Conservation (phyloP, 2,113 vertebrate species). For the Proterorhinus semilunaris region DNA sequence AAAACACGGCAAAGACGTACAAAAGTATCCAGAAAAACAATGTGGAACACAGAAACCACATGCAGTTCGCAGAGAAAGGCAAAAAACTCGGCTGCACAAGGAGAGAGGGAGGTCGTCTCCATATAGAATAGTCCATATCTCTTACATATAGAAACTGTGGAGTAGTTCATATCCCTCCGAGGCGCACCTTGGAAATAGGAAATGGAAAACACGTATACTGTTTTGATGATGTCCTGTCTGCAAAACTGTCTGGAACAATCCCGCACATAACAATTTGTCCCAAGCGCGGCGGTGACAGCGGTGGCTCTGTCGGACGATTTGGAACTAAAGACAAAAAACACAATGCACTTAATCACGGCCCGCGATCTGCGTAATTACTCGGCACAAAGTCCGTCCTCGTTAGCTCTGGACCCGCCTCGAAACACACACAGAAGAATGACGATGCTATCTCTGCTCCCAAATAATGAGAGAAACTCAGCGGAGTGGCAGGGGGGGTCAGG, state of each 20-base stretch:
- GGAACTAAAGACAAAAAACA: background rate
- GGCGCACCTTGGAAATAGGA: too few species aligned
- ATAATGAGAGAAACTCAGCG: background rate
- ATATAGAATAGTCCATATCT: too few species aligned
- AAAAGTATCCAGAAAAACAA: too few species aligned
- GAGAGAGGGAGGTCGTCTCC: too few species aligned
- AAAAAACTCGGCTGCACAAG: too few species aligned
- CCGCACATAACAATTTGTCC: background rate
- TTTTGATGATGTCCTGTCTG: too few species aligned
- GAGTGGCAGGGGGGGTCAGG: background rate
- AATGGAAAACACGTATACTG: too few species aligned
- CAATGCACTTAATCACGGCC: background rate
- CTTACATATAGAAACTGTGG: too few species aligned
- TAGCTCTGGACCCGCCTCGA: background rate
- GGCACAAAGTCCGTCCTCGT: background rate
- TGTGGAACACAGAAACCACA: too few species aligned
- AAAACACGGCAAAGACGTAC: too few species aligned
- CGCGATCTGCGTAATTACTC: constrained; percentile 1
- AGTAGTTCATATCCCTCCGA: too few species aligned
- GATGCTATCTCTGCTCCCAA: background rate
- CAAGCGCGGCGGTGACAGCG: background rate
- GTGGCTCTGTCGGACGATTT: background rate
- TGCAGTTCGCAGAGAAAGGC: too few species aligned
- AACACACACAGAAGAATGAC: background rate
- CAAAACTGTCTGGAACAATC: background rate